Evolutionary conservation across 2,888 invertebrate species (phyloP).

Genomic region (Acleris cristana): DNA sequence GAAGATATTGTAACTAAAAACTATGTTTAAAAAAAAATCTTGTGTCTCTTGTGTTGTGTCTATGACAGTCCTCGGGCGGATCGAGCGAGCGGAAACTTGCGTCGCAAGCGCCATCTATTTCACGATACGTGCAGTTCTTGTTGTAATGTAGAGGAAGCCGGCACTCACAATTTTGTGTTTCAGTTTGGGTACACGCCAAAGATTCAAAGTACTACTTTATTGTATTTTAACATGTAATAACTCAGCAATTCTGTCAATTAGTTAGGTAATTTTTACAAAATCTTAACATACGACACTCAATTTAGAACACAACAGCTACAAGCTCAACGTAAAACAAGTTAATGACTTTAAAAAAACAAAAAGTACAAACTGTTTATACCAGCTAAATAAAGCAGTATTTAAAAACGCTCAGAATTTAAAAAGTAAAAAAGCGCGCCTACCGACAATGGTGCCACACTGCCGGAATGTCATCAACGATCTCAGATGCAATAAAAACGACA

Average conservation of each 20-base stretch:
- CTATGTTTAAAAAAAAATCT: conserved; percentile 9
- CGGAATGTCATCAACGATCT: conserved; percentile 43
- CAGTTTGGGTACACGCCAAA: conserved; percentile 74
- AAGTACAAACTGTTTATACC: conserved; percentile 4
- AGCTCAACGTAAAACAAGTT: conserved; percentile 1
- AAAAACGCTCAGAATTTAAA: conserved; percentile 28
- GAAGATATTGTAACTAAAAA: too few species aligned
- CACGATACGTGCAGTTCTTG: conserved; percentile 69
- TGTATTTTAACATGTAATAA: conserved; percentile 43
- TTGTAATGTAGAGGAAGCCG: conserved; percentile 72
- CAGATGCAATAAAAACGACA: conserved; percentile 43
- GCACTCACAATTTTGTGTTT: conserved; percentile 75
- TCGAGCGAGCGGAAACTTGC: conserved; percentile 68
- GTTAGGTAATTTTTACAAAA: conserved; percentile 13
- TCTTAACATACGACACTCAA: too few species aligned
- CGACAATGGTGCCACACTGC: conserved; percentile 43
- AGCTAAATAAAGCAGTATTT: conserved; percentile 3
- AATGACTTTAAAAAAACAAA: conserved; percentile 8
- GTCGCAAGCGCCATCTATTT: conserved; percentile 78
- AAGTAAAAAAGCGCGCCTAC: conserved; percentile 34
- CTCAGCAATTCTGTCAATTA: conserved; percentile 30
- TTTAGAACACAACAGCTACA: too few species aligned
- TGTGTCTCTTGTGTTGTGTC: conserved; percentile 23
- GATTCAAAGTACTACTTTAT: conserved; percentile 61
- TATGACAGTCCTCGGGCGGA: conserved; percentile 41